Percentiles rank a stretch among this genome's conserved stretches.
phyloP scores from a whole-genome alignment of 2,797 vertebrate genomes.

The Bucorvus abyssinicus region DNA sequence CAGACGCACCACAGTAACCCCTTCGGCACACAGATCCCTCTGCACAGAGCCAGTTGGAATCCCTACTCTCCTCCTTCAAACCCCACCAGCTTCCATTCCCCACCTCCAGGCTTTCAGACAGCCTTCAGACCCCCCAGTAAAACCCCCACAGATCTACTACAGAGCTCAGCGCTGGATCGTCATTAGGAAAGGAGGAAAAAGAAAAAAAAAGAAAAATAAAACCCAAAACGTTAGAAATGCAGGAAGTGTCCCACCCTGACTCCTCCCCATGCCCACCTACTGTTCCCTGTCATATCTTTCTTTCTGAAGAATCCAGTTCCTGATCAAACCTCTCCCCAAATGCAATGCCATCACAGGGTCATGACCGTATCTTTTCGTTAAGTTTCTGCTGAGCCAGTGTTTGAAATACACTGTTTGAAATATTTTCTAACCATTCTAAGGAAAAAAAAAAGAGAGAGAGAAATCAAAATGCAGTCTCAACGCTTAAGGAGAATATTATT shows the following conservation, averaged over 20 bases:
- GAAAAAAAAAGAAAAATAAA: constrained; percentile 35
- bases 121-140: constrained; percentile 98
- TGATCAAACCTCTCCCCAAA: constrained; percentile 71
- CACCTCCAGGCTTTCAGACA: constrained; percentile 97
- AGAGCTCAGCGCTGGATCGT: constrained; percentile 97
- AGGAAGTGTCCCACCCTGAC: constrained; percentile 76
- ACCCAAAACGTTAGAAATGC: constrained; percentile 75
- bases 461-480: constrained; percentile 73
- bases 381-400: constrained; percentile 73
- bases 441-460: constrained; percentile 42
- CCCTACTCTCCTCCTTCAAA: constrained; percentile 92
- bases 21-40: constrained; percentile 90
- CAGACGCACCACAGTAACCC: constrained; percentile 85
- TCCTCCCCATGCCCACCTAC: constrained; percentile 71
- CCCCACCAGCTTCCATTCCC: constrained; percentile 93
- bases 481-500: constrained; percentile 73
- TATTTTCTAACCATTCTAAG: constrained; percentile 64
- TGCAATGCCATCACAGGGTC: constrained; percentile 78
- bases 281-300: constrained; percentile 77
- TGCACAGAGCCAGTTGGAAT: constrained; percentile 97
- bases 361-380: constrained; percentile 67
- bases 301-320: constrained; percentile 82
- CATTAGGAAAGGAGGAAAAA: constrained; percentile 86
- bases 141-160: constrained; percentile 98
- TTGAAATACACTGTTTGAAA: constrained; percentile 74